A percentile compares a stretch with the other conserved stretches of the same genome.
phyloP scores from a whole-genome alignment of 92 coral and sea anemone species.

The Diadumene lineata region DNA sequence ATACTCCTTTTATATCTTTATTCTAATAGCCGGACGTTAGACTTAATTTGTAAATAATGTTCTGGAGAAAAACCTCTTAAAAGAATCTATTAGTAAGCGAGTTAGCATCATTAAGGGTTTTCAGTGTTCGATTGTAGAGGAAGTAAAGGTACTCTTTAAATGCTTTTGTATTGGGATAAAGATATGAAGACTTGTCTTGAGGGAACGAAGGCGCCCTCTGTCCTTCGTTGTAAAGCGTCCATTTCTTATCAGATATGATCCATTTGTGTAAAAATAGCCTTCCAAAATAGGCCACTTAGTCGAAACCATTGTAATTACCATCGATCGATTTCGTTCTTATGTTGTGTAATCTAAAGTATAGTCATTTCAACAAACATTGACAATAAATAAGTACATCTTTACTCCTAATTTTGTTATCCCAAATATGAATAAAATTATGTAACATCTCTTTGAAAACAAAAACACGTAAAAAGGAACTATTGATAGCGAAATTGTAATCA shows the following conservation, averaged over 20 bases:
- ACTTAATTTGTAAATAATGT: conserved; percentile 34
- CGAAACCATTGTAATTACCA: conserved; percentile 8
- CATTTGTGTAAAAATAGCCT: conserved; percentile 28
- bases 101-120: conserved; percentile 15
- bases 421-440: neutral
- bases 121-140: conserved; percentile 1
- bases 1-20: conserved; percentile 17
- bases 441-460: neutral
- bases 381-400: neutral
- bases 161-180: conserved; percentile 2
- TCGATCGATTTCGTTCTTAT: neutral
- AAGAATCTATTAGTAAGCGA: conserved; percentile 21
- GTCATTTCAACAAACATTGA: neutral
- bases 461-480: neutral
- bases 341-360: neutral
- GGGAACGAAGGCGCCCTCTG: conserved; percentile 25
- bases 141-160: neutral
- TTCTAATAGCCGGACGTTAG: conserved; percentile 31
- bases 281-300: conserved; percentile 25
- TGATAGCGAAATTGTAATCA: neutral
- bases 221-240: conserved; percentile 25
- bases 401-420: neutral
- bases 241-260: conserved; percentile 26
- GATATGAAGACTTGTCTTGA: conserved; percentile 18
- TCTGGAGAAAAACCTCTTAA: conserved; percentile 20